phyloP scores from a whole-genome alignment of 2,888 invertebrate species.

The Cryptophagus acutangulus region DNA sequence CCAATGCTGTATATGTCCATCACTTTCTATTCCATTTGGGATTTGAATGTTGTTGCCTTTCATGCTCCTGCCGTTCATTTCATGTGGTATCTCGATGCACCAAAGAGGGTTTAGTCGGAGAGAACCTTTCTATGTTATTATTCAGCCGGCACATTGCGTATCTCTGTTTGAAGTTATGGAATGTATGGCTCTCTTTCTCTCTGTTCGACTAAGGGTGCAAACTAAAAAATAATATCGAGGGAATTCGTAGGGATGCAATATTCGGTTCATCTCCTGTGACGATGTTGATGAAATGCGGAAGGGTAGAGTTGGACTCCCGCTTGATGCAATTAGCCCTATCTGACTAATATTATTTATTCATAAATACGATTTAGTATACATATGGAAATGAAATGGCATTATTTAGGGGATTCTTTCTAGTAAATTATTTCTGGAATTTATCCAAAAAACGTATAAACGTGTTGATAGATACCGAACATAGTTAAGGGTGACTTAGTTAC shows the following conservation, averaged over 20 bases:
- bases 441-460: too few species aligned
- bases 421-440: not conserved
- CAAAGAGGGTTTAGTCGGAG: constrained; percentile 18
- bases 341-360: too few species aligned
- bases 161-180: constrained; percentile 18
- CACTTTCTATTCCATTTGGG: constrained; percentile 17
- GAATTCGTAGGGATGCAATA: constrained; percentile 23
- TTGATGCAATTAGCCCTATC: too few species aligned
- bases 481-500: constrained; percentile 13
- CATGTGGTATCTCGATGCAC: constrained; percentile 7
- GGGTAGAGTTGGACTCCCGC: not conserved
- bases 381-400: too few species aligned
- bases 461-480: too few species aligned
- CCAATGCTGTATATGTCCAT: constrained; percentile 14
- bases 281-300: constrained; percentile 24
- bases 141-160: constrained; percentile 4
- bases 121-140: constrained; percentile 22
- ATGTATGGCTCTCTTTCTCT: constrained; percentile 14
- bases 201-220: constrained; percentile 31
- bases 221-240: constrained; percentile 34
- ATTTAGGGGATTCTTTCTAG: too few species aligned
- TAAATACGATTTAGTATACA: too few species aligned
- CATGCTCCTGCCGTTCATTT: not conserved
- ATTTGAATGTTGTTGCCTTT: constrained; percentile 10
- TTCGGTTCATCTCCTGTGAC: too few species aligned